Base-by-base conservation (phyloP, 1,140 invertebrate species). In the Bombus ignitus region DNA sequence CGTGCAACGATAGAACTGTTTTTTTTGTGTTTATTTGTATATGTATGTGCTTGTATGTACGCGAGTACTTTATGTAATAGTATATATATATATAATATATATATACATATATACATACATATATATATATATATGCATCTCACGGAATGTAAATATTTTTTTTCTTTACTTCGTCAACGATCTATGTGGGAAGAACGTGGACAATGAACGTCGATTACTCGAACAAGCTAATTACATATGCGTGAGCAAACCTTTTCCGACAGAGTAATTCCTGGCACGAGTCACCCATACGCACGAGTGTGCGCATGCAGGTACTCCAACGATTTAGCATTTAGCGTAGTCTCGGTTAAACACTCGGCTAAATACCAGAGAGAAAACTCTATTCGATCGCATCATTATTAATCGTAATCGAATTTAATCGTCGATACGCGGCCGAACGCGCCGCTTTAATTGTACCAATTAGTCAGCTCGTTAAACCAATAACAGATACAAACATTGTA, bases 161-260 rank as follows among this genome's bases (percentile, higher is more conserved):
- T 25, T 37, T 15, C 57, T 35, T 65, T 47, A n/a, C 18, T 47
- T 25, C n/a, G 66, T 59, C 66, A 62, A 42, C 57, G 47, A 12
- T 80, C 68, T 59, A 73, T 78, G 70, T 37, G 77, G 35, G 68
- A 80, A 53, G 53, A 72, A 53, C 47, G 77, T 81, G 78, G 35
- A 80, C 78, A 85, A 81, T 81, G 77, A 73, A 85, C 76, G 83
- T 81, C 83, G 77, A 85, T 80, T 78, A 81, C 59, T 80, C 83
- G 70, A 66, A 81, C 83, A 53, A 81, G 78, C 83, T 85, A 85
- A 85, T 85, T 85, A 81, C 57, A 81, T 81, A 73, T 79, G 77
- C 78, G 77, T 44, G 77, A 84, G 70, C 57, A 71, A 53, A 81
- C 44, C 57, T 22, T 59, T 76, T 53, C 53, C 75, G 65, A 47